Base-by-base conservation (phyloP, 2,113 vertebrate genomes). In the Tetrax tetrax region DNA sequence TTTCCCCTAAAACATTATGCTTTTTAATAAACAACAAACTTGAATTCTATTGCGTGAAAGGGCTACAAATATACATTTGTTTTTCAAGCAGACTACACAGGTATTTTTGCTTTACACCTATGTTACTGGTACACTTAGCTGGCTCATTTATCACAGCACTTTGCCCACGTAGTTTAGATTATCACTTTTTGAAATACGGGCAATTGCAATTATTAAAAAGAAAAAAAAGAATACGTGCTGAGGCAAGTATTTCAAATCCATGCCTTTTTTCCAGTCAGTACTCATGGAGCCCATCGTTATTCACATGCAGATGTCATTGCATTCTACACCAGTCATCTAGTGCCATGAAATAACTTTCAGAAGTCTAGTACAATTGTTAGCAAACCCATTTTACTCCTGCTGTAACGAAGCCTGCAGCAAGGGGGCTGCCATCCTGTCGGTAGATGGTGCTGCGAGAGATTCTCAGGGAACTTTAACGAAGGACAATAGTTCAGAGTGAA, bases 51-150 rank as follows among this genome's bases (percentile, higher is more conserved):
- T 96, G 97, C 82, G 80, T 98, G 97, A 98, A 98, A 98, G 95
- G 97, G 97, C 98, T 98, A 98, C 98, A 98, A 98, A 98, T 98
- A 98, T 95, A 98, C 98, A 98, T 95, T 97, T 96, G 97, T 98
- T 89, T 96, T 98, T 96, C 98, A 98, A 98, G 97, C 97, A 98
- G 97, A 98, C 97, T 97, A 98, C 97, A 97, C 97, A 98, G 93
- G 83, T 95, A 97, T 59, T 98, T 93, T 98, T 97, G 97, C 96
- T 98, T 98, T 98, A 98, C 98, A 98, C 97, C 97, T 98, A 54
- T 71, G 68, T 95, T 89, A 93, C 93, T 93, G 95, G 97, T 95
- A 98, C 92, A 97, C 38, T 90, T 81, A 89, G 94, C 97, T 98
- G 98, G 98, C 96, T 97, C 96, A 72, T 85, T 87, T 93, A 61